Conservation (phyloP, 2,797 vertebrate genomes). For the Pangasius mekongensis region DNA sequence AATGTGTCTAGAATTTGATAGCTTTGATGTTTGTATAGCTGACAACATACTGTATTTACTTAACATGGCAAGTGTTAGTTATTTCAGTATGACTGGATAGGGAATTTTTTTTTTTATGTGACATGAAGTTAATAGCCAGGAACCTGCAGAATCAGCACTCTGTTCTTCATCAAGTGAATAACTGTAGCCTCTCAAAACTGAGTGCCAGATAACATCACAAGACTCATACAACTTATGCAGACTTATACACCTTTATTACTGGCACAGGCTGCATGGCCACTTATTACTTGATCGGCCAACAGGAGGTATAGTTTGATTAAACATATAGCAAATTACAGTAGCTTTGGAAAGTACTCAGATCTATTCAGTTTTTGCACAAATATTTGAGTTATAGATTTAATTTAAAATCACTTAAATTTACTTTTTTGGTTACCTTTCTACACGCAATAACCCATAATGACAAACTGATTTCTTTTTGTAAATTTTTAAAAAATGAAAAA, state of each 20-base stretch:
- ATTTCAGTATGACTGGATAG: not conserved
- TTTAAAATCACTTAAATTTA: not conserved
- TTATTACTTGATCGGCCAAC: not conserved
- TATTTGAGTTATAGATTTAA: not conserved
- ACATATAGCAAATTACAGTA: not conserved
- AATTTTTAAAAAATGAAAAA: not conserved
- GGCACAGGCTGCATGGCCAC: not conserved
- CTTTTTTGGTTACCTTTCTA: not conserved
- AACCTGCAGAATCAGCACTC: slow-evolving; percentile 1
- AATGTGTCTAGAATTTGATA: not conserved
- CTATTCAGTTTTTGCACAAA: not conserved
- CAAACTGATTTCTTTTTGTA: not conserved
- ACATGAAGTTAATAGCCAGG: slow-evolving; percentile 6
- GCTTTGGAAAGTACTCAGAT: not conserved
- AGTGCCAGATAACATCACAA: slow-evolving; percentile 10
- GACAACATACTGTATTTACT: slow-evolving; percentile 1
- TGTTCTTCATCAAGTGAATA: slow-evolving; percentile 34
- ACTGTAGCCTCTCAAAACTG: not conserved
- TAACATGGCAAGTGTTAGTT: not conserved
- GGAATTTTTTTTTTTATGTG: not conserved
- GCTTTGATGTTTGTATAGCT: not conserved
- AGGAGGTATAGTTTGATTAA: not conserved
- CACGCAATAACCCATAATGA: not conserved
- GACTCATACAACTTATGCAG: not conserved
- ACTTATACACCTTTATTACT: not conserved